A percentile compares a stretch with the other conserved stretches of the same genome.
Conservation (phyloP, 23 tunicate species). For the Clavelina lepadiformis region DNA sequence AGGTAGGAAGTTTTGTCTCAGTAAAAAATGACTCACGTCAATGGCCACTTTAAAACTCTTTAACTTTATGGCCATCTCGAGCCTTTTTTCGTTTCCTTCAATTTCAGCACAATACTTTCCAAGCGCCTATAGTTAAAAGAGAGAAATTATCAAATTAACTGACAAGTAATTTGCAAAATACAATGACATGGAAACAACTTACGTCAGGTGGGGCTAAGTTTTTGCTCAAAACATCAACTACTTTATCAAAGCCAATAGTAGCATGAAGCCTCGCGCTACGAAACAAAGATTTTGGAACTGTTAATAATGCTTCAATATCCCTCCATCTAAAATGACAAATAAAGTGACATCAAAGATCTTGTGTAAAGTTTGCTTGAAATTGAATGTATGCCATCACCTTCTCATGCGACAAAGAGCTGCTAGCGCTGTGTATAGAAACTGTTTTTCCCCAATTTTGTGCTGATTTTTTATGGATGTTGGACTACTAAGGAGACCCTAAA, state of each 20-base stretch:
- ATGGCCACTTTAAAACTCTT: slow-evolving; percentile 66
- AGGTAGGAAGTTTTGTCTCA: no score
- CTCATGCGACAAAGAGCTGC: slow-evolving; percentile 78
- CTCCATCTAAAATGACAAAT: slow-evolving; percentile 52
- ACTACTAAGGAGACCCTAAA: slow-evolving; percentile 74
- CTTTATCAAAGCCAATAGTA: slow-evolving; percentile 80
- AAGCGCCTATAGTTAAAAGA: slow-evolving; percentile 36
- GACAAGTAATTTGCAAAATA: not conserved
- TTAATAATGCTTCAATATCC: slow-evolving; percentile 56
- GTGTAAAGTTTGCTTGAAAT: not conserved
- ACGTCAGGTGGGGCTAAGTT: slow-evolving; percentile 76
- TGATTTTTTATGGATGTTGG: slow-evolving; percentile 43
- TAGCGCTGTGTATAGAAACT: slow-evolving; percentile 43
- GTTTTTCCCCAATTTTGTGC: slow-evolving; percentile 65
- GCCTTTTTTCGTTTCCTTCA: slow-evolving; percentile 38
- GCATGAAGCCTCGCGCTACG: slow-evolving; percentile 58
- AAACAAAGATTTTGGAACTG: slow-evolving; percentile 51
- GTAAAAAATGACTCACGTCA: slow-evolving; percentile 74
- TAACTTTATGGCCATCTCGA: slow-evolving; percentile 49
- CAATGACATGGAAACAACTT: slow-evolving; percentile 4
- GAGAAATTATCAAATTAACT: not conserved
- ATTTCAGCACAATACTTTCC: slow-evolving; percentile 76
- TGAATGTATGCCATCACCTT: slow-evolving; percentile 27
- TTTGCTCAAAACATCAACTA: slow-evolving; percentile 73
- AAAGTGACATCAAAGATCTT: not conserved